phyloP scores from a whole-genome alignment of 2,888 invertebrate species.

The Drosophila recens region DNA sequence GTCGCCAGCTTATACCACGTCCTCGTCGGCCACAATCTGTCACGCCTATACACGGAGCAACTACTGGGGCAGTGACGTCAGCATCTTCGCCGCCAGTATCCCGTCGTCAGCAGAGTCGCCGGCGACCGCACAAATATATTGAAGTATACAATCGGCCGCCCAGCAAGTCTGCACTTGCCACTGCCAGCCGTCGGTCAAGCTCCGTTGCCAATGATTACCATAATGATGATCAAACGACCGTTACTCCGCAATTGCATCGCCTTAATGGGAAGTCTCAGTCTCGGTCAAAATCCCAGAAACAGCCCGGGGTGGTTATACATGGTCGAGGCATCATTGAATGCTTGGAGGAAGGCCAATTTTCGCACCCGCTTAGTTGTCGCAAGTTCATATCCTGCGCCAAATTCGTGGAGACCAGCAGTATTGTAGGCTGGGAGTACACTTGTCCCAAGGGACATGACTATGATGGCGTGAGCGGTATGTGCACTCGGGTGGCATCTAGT shows the following conservation, averaged over 20 bases:
- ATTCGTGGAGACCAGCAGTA: slow-evolving; percentile 91
- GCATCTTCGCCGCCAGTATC: slow-evolving; percentile 44
- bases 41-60: slow-evolving; percentile 63
- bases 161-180: slow-evolving; percentile 50
- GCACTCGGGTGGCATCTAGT: slow-evolving; percentile 91
- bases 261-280: slow-evolving; percentile 31
- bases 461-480: slow-evolving; percentile 95
- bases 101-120: slow-evolving; percentile 78
- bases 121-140: slow-evolving; percentile 80
- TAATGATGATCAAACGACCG: slow-evolving; percentile 88
- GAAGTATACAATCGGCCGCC: slow-evolving; percentile 82
- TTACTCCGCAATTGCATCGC: slow-evolving; percentile 59
- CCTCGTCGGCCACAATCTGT: slow-evolving; percentile 70
- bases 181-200: slow-evolving; percentile 21
- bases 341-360: slow-evolving; percentile 95
- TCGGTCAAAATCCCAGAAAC: slow-evolving; percentile 61
- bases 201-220: slow-evolving; percentile 89
- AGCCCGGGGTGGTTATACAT: slow-evolving; percentile 87
- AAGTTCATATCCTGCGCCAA: slow-evolving; percentile 96
- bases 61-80: slow-evolving; percentile 30
- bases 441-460: slow-evolving; percentile 94
- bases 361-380: slow-evolving; percentile 95
- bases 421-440: slow-evolving; percentile 94
- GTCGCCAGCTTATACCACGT: slow-evolving; percentile 65
- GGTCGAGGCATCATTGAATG: slow-evolving; percentile 92